Conservation (phyloP, 2,113 vertebrate species). For the Brachionichthys hirsutus region DNA sequence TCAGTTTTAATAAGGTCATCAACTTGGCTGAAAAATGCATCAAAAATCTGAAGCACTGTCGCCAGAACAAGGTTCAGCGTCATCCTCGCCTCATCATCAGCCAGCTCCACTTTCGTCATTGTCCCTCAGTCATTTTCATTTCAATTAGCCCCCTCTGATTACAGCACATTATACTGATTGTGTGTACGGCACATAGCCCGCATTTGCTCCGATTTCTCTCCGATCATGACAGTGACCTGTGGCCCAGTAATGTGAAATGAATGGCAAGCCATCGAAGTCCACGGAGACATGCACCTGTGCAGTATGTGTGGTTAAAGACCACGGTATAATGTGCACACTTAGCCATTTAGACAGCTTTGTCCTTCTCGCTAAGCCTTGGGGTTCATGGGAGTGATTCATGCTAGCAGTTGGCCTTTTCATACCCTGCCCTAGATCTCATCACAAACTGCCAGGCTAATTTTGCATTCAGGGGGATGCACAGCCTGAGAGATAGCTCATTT, state of each 20-base stretch:
- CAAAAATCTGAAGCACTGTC: slow-evolving; percentile 61
- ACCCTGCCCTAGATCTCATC: slow-evolving; percentile 76
- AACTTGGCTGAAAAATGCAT: slow-evolving; percentile 73
- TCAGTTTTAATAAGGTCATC: slow-evolving; percentile 76
- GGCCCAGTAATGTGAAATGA: slow-evolving; percentile 24
- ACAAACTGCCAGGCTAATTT: slow-evolving; percentile 74
- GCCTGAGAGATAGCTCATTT: slow-evolving; percentile 69
- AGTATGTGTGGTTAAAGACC: slow-evolving; percentile 19
- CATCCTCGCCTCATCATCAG: slow-evolving; percentile 33
- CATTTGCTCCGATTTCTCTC: neutral
- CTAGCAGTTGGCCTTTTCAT: slow-evolving; percentile 75
- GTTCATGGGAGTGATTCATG: slow-evolving; percentile 73
- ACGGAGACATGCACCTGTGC: slow-evolving; percentile 29
- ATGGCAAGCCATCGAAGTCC: slow-evolving; percentile 30
- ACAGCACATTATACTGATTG: slow-evolving; percentile 9
- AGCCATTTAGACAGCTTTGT: slow-evolving; percentile 49
- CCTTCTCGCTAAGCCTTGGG: slow-evolving; percentile 61
- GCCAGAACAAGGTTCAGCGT: slow-evolving; percentile 42
- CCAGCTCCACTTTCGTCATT: slow-evolving; percentile 36
- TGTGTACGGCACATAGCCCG: slow-evolving; percentile 10
- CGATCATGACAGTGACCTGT: slow-evolving; percentile 17
- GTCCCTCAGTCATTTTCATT: slow-evolving; percentile 58
- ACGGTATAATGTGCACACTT: slow-evolving; percentile 44
- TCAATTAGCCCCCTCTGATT: slow-evolving; percentile 53
- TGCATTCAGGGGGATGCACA: slow-evolving; percentile 71